Evolutionary conservation across 2,113 vertebrate species (phyloP).

Genomic region (Phylloscopus trochilus): DNA sequence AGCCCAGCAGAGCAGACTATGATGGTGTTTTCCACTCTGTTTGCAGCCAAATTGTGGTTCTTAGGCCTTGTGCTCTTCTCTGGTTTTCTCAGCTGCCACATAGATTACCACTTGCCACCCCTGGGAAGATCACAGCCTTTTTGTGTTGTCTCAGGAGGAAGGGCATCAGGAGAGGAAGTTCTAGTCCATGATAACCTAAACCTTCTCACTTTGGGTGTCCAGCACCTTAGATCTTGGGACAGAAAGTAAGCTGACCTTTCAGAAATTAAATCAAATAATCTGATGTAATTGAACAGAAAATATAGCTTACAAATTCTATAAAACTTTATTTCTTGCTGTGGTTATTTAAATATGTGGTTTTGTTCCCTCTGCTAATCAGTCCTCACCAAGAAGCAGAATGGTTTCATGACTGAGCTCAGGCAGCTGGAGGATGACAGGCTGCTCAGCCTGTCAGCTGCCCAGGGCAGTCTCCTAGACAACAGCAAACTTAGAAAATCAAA

Average conservation of each 20-base stretch:
- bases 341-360: background rate
- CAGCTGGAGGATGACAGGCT: conserved; percentile 79
- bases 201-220: background rate
- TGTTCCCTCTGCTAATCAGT: conserved; percentile 53
- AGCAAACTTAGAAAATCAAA: conserved; percentile 80
- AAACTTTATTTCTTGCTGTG: background rate
- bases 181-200: background rate
- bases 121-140: background rate
- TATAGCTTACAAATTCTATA: background rate
- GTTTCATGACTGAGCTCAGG: conserved; percentile 81
- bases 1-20: background rate
- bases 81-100: background rate
- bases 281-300: background rate
- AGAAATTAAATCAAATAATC: background rate
- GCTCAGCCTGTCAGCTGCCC: conserved; percentile 76
- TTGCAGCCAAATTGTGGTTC: background rate
- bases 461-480: conserved; percentile 78
- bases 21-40: background rate
- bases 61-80: background rate
- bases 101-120: background rate
- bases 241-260: background rate
- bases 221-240: background rate
- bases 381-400: conserved; percentile 82
- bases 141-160: background rate
- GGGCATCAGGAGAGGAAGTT: background rate